phyloP scores from a whole-genome alignment of 1,140 invertebrate species.

The Drosophila truncata region DNA sequence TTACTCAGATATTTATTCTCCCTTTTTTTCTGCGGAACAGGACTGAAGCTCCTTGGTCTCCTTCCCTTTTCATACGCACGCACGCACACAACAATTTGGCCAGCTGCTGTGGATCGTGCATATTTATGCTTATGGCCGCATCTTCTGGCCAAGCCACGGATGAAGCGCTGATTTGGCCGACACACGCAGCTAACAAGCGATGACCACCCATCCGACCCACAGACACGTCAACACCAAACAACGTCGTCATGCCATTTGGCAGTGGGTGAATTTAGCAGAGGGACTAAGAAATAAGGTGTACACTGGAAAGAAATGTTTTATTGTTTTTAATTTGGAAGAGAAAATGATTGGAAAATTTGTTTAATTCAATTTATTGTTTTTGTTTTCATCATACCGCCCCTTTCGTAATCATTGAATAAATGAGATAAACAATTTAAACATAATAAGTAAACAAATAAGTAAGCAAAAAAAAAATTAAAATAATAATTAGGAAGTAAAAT shows the following conservation, averaged over 20 bases:
- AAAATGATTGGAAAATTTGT: too few relatives aligned
- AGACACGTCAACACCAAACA: constrained; percentile 69
- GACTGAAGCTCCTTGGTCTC: neutral
- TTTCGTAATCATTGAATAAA: too few relatives aligned
- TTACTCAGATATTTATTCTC: constrained; percentile 68
- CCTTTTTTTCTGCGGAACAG: neutral
- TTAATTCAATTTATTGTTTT: too few relatives aligned
- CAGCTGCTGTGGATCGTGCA: constrained; percentile 66
- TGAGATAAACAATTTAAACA: too few relatives aligned
- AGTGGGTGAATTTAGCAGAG: constrained; percentile 16
- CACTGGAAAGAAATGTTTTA: neutral
- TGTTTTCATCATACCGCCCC: too few relatives aligned
- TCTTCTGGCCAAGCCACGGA: constrained; percentile 53
- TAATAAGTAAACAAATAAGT: too few relatives aligned
- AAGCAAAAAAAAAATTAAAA: too few relatives aligned
- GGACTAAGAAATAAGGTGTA: neutral
- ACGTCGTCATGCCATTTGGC: constrained; percentile 70
- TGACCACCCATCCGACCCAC: constrained; percentile 39
- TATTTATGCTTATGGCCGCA: constrained; percentile 72
- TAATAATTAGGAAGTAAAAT: too few relatives aligned
- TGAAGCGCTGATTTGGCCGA: constrained; percentile 71
- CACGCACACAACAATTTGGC: constrained; percentile 55
- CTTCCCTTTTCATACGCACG: constrained; percentile 33
- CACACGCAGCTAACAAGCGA: constrained; percentile 64
- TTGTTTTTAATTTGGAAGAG: neutral